Conservation (phyloP, 2,113 vertebrate genomes). For the Cryptomyrus ogoouensis region DNA sequence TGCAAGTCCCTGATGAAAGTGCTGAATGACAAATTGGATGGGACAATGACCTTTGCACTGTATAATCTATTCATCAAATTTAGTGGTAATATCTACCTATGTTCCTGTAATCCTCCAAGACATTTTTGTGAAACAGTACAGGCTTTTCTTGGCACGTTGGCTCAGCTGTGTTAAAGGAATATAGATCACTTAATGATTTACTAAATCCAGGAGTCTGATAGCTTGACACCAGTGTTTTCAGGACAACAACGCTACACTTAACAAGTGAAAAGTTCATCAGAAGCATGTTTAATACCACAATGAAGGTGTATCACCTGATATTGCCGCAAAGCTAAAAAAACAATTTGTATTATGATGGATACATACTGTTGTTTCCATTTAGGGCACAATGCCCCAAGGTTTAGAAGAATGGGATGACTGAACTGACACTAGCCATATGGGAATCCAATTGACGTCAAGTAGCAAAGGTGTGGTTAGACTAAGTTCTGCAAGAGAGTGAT, state of each 20-base stretch:
- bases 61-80: not conserved
- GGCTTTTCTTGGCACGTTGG: conserved; percentile 38
- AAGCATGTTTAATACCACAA: not conserved
- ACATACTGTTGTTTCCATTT: not conserved
- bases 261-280: not conserved
- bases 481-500: not conserved
- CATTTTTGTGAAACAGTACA: conserved; percentile 33
- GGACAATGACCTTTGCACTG: not conserved
- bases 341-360: not conserved
- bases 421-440: not conserved
- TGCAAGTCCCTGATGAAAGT: no score
- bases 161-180: not conserved
- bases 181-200: not conserved
- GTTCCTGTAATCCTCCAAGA: conserved; percentile 8
- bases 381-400: not conserved
- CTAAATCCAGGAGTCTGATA: not conserved
- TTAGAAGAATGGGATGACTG: not conserved
- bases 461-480: not conserved
- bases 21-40: not conserved
- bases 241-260: not conserved
- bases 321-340: not conserved
- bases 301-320: not conserved
- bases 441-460: not conserved
- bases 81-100: not conserved
- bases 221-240: not conserved